Evolutionary conservation across 2,888 invertebrate species (phyloP), one percentile per base, ranked within the genome.

Genomic region (Eumacrocentrus americanus): DNA sequence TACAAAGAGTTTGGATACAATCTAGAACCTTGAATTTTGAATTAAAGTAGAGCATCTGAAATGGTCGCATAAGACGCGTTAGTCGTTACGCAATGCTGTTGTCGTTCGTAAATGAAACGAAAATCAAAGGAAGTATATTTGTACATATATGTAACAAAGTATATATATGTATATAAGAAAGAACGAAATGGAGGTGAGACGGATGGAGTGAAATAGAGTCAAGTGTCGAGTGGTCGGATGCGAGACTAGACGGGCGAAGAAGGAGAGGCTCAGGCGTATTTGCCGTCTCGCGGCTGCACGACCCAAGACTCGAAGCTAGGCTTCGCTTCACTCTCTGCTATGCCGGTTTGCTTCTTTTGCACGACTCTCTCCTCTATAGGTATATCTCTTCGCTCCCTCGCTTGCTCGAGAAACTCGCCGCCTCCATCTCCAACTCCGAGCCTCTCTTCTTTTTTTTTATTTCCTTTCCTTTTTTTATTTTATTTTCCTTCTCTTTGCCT

Each of bases 231-330:
- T 54, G 54, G 62, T 38, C 47, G 60, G 59, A 52, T 60, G 54
- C 61, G 63, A 63, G 60, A 65, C 67, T 64, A 62, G 64, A 61
- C 64, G 67, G 61, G 61, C 60, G 53, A 55, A 63, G 56, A 55
- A 60, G 59, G 57, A 61, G 61, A 62, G 60, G 56, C 56, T 58
- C 29, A 34, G 48, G 60, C 38, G 64, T 64, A 65, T 65, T 65
- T 64, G 63, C 63, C 62, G 60, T 61, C 61, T 61, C 61, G 67
- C 56, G 64, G 66, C 63, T 54, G 22, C 16, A 35, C 48, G 35
- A 52, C 52, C 38, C 38, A 16, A 38, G 52, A 47, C 47, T 42
- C 42, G 18, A 9, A 1, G 20, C 18, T 35, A n/a, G 22, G 35
- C 47, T 22, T 22, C 7, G 12, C 29, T 29, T 25, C 34, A 6